Conservation (phyloP, 2,888 invertebrate species). For the Drosophila eohydei region DNA sequence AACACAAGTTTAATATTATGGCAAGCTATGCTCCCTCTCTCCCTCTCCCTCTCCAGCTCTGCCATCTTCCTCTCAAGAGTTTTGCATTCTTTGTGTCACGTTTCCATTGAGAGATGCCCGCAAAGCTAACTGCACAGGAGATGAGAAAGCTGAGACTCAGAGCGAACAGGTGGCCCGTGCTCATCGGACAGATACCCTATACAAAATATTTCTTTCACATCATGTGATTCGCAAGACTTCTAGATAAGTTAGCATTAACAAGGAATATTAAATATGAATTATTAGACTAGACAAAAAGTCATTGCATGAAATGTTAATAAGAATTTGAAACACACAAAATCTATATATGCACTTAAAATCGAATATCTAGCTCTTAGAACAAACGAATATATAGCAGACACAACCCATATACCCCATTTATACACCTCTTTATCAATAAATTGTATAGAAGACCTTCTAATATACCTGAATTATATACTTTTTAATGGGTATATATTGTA, state of each 20-base stretch:
- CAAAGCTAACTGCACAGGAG: constrained; percentile 33
- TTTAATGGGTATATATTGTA: constrained; percentile 23
- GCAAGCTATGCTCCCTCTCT: constrained; percentile 19
- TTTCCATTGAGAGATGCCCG: constrained; percentile 58
- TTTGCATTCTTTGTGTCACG: constrained; percentile 81
- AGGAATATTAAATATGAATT: too few species aligned
- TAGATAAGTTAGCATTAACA: too few species aligned
- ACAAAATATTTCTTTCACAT: background rate
- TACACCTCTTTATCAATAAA: background rate
- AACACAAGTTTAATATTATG: constrained; percentile 68
- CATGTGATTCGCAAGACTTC: too few species aligned
- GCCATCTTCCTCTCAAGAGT: constrained; percentile 46
- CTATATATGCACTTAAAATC: too few species aligned
- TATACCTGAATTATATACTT: background rate
- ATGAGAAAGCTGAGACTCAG: constrained; percentile 38
- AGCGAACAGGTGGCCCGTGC: constrained; percentile 3
- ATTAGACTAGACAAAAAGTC: too few species aligned
- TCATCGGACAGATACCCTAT: constrained; percentile 5
- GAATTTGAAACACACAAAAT: too few species aligned
- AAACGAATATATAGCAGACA: too few species aligned
- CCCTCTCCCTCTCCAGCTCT: constrained; percentile 3
- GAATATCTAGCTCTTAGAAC: background rate
- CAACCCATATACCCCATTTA: background rate
- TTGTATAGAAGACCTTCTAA: background rate
- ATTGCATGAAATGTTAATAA: too few species aligned